phyloP scores from a whole-genome alignment of 2,113 vertebrate genomes.

The Elephas maximus region DNA sequence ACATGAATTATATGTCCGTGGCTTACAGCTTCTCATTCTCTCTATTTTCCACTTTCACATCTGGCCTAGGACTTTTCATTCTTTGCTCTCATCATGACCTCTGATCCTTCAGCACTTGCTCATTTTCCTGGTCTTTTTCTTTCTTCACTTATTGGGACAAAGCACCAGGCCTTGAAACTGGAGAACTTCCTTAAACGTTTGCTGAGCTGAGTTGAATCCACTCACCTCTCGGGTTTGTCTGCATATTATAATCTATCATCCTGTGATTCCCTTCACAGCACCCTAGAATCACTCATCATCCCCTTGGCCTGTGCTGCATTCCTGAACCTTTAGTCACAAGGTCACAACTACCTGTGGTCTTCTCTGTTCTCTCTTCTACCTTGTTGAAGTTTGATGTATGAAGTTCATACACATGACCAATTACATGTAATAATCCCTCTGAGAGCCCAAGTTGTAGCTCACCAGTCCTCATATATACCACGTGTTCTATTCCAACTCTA shows the following conservation, averaged over 20 bases:
- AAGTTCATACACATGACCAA: neutral
- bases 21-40: neutral
- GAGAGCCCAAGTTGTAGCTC: neutral
- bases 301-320: neutral
- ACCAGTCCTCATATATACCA: neutral
- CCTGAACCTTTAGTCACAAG: neutral
- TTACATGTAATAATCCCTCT: neutral
- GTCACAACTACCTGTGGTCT: neutral
- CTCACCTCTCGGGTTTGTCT: neutral
- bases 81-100: slow-evolving; percentile 48
- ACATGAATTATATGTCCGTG: slow-evolving; percentile 36
- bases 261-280: neutral
- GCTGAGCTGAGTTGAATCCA: neutral
- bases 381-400: neutral
- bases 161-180: slow-evolving; percentile 53
- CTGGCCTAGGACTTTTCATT: neutral
- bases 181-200: neutral
- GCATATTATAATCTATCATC: neutral
- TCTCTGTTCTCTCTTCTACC: neutral
- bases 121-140: slow-evolving; percentile 55
- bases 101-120: slow-evolving; percentile 62
- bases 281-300: slow-evolving; percentile 31
- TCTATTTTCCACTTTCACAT: slow-evolving; percentile 10
- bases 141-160: neutral
- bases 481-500: neutral